Base-by-base conservation (phyloP, 2,113 vertebrate species). In the Scomber japonicus region DNA sequence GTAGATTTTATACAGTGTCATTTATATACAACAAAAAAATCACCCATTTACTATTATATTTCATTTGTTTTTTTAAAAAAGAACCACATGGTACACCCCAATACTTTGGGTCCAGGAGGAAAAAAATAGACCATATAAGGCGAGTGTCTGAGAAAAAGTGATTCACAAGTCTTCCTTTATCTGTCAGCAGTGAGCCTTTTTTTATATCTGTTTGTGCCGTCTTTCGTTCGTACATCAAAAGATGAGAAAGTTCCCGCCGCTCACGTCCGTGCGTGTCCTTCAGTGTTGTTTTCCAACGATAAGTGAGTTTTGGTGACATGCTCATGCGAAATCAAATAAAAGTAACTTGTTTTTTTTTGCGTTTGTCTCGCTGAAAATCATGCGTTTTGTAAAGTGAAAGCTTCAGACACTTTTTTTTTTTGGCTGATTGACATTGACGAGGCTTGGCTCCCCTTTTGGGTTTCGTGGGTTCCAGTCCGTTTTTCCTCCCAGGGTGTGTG, bases 241-340 rank as follows among this genome's bases (percentile, higher is more conserved):
- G 65, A 56, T 46, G 11, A 80, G 71, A 66, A 62, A 82, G 57
- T 45, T 81, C 80, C 80, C 19, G 71, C 80, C 19, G 71, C 67
- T 87, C 80, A 68, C 73, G 92, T 95, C 94, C 93, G 90, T 90
- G 92, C 92, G 80, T 62, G 89, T 83, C 94, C 92, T 88, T 93
- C 93, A 86, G 93, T 84, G 93, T 89, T 85, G 93, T 93, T 90
- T 94, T 94, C 94, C 94, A 92, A 95, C 96, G 93, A 84, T 67
- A 85, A 87, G 92, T 96, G 96, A 95, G 92, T 95, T 27, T 94
- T 94, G 95, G 95, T 96, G 96, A 96, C 97, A 98, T 98, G 97
- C 97, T 98, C 97, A 99, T 98, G 97, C 97, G 96, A 97, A 98
- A 97, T 96, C 95, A 96, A 96, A 94, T 93, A 91, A 95, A 91